These are phyloP conservation scores for Trypoxylus dichotomus DNA, from an alignment of 1,140 invertebrate species.

Conservation along the genomic window DNA sequence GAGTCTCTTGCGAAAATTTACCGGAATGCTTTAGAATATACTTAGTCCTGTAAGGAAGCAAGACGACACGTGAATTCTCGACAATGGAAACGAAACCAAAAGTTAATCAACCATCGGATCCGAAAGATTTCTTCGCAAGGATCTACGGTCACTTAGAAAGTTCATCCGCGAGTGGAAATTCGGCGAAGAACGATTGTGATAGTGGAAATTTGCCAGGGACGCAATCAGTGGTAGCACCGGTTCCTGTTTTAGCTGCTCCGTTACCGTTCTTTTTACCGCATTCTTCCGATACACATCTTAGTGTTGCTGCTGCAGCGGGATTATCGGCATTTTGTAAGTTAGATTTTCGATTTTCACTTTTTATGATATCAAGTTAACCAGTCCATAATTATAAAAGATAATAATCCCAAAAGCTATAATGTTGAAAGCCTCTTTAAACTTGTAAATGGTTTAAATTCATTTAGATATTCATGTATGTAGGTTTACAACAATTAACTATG, in stretches of 20 bases:
- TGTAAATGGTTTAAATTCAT: too few species aligned
- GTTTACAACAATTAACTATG: too few species aligned
- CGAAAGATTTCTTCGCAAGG: slow-evolving; percentile 67
- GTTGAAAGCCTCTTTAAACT: too few species aligned
- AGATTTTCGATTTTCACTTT: neutral
- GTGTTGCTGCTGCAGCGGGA: slow-evolving; percentile 57
- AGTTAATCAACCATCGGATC: slow-evolving; percentile 64
- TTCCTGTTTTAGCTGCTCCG: slow-evolving; percentile 46
- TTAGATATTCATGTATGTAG: too few species aligned
- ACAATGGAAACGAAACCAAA: slow-evolving; percentile 38
- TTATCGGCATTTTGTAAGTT: slow-evolving; percentile 65
- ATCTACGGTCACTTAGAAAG: slow-evolving; percentile 66
- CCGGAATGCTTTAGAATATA: neutral
- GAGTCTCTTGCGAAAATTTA: neutral
- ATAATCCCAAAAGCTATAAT: too few species aligned
- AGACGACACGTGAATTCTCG: neutral
- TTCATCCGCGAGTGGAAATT: slow-evolving; percentile 39
- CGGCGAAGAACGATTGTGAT: neutral
- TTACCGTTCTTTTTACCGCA: slow-evolving; percentile 51
- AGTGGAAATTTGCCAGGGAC: slow-evolving; percentile 2
- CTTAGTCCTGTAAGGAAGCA: neutral
- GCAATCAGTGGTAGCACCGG: slow-evolving; percentile 39
- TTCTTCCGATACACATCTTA: slow-evolving; percentile 54
- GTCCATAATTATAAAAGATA: too few species aligned
- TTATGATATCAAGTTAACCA: too few species aligned